A percentile compares a stretch with the other conserved stretches of the same genome.
These are phyloP conservation scores for Sorex maritimensis DNA, from an alignment of 2,797 vertebrate species.

Conservation along the genomic window DNA sequence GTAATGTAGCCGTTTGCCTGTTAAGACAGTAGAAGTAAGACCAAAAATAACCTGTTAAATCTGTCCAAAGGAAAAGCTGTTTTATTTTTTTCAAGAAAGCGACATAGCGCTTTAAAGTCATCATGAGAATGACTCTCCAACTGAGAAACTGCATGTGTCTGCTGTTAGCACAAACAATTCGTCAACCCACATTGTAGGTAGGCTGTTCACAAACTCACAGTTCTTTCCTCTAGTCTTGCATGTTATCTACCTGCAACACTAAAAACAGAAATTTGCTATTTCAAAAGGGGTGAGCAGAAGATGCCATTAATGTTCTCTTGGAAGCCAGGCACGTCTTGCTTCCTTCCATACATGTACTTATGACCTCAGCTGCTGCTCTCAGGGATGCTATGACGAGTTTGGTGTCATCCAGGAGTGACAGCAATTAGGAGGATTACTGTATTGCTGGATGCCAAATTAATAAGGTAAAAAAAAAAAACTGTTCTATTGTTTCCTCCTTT, in stretches of 20 bases:
- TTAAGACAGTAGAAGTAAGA: conserved; percentile 74
- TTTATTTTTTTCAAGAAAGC: conserved; percentile 46
- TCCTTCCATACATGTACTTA: not conserved
- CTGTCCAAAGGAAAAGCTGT: conserved; percentile 81
- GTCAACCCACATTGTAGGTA: conserved; percentile 28
- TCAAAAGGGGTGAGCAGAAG: not conserved
- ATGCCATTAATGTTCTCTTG: not conserved
- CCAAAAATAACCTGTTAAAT: conserved; percentile 81
- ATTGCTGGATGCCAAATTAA: conserved; percentile 39
- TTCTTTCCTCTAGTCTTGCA: conserved; percentile 43
- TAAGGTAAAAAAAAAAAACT: not conserved
- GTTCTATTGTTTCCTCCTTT: not conserved
- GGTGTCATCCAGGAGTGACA: conserved; percentile 23
- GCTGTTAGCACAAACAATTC: conserved; percentile 75
- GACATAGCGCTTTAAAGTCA: conserved; percentile 75
- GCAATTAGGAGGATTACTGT: conserved; percentile 30
- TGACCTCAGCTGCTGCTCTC: conserved; percentile 40
- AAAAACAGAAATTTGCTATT: conserved; percentile 77
- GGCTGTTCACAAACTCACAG: conserved; percentile 71
- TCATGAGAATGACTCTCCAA: conserved; percentile 76
- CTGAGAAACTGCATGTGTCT: conserved; percentile 77
- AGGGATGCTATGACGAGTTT: not conserved
- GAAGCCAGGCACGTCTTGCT: conserved; percentile 28
- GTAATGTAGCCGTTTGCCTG: conserved; percentile 47
- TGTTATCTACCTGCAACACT: conserved; percentile 67